phyloP scores from a whole-genome alignment of 2,797 vertebrate genomes.

The Pagetopsis macropterus region DNA sequence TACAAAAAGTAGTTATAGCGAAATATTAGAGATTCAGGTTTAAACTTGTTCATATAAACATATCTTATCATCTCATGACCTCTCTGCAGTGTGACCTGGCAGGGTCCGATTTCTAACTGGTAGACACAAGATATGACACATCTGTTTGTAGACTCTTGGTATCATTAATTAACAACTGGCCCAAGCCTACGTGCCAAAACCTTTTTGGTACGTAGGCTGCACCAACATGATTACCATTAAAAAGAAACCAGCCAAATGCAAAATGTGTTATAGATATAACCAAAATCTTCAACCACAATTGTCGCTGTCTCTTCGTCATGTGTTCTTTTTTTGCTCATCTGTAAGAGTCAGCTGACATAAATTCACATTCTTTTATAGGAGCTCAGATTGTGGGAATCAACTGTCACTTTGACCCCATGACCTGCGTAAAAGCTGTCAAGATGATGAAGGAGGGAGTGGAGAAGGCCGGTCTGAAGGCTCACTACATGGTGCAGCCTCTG shows the following conservation, averaged over 20 bases:
- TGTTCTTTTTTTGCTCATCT: slow-evolving; percentile 14
- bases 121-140: background rate
- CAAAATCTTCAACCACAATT: slow-evolving; percentile 7
- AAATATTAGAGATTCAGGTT: background rate
- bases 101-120: background rate
- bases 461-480: slow-evolving; percentile 89
- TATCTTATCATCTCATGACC: slow-evolving; percentile 3
- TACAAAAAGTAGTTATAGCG: background rate
- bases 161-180: background rate
- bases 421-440: slow-evolving; percentile 84
- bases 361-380: slow-evolving; percentile 77
- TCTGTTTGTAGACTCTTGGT: background rate
- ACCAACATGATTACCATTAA: background rate
- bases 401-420: slow-evolving; percentile 96
- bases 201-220: background rate
- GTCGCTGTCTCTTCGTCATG: background rate
- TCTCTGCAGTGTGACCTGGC: background rate
- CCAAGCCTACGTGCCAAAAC: background rate
- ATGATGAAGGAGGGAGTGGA: slow-evolving; percentile 89
- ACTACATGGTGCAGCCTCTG: slow-evolving; percentile 92
- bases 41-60: background rate
- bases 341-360: slow-evolving; percentile 18
- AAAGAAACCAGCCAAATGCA: background rate
- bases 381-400: slow-evolving; percentile 94
- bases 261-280: background rate